Conservation (phyloP, 2,113 vertebrate genomes). For the Piliocolobus tephrosceles region DNA sequence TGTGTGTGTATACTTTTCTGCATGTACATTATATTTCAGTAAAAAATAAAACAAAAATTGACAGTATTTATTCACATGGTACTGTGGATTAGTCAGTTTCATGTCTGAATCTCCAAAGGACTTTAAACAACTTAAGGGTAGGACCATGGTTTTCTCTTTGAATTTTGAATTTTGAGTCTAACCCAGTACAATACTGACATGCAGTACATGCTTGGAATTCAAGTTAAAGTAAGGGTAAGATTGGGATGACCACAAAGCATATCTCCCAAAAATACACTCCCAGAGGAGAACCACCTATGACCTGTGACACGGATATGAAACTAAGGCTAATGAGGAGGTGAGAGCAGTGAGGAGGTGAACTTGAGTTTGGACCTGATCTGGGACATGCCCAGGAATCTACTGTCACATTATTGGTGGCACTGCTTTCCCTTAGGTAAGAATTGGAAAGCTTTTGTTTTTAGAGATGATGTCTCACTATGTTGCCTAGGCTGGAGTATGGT, state of each 20-base stretch:
- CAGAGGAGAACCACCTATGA: not conserved
- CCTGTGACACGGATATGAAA: not conserved
- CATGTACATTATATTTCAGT: not conserved
- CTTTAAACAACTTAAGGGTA: not conserved
- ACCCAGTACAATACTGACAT: not conserved
- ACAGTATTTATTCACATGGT: not conserved
- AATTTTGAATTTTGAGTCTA: not conserved
- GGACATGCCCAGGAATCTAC: not conserved
- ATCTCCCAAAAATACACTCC: not conserved
- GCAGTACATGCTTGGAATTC: not conserved
- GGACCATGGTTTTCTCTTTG: not conserved
- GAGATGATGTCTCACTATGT: not conserved
- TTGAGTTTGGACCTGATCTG: no score
- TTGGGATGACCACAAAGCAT: not conserved
- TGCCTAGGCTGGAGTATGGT: not conserved
- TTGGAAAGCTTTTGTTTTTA: no score
- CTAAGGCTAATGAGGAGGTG: not conserved
- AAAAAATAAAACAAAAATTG: not conserved
- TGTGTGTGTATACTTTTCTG: fast-evolving
- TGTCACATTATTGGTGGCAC: no score
- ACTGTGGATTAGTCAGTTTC: not conserved
- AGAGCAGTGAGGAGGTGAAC: fast-evolving
- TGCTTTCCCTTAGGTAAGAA: not conserved
- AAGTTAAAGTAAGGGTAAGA: not conserved
- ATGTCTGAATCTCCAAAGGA: not conserved